Percentiles rank a stretch among this genome's conserved stretches.
Evolutionary conservation across 2,797 vertebrate genomes (phyloP).

Genomic region (Cottoperca gobio): DNA sequence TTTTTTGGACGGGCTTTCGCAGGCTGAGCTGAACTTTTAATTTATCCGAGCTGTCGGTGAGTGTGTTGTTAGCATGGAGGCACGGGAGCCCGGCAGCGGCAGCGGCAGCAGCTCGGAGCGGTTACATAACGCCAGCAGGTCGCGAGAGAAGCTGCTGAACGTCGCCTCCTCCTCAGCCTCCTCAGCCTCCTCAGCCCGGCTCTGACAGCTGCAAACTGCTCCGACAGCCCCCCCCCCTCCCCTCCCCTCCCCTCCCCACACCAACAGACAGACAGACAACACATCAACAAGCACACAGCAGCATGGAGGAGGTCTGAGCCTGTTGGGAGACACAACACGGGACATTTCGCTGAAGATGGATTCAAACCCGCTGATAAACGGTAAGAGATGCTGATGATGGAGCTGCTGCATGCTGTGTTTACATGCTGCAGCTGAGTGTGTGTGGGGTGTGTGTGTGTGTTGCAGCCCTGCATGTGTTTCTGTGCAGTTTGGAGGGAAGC

Average conservation of each 20-base stretch:
- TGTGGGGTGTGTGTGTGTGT: neutral
- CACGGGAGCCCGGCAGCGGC: slow-evolving; percentile 59
- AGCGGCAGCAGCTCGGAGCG: slow-evolving; percentile 67
- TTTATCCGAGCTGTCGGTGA: neutral
- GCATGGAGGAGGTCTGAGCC: slow-evolving; percentile 58
- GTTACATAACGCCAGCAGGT: slow-evolving; percentile 80
- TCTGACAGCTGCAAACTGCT: slow-evolving; percentile 58
- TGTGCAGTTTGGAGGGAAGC: slow-evolving; percentile 23
- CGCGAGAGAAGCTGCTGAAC: slow-evolving; percentile 56
- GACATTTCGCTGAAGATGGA: slow-evolving; percentile 76
- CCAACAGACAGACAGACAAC: neutral
- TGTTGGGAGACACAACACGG: slow-evolving; percentile 6
- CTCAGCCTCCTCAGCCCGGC: slow-evolving; percentile 32
- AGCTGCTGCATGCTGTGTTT: neutral
- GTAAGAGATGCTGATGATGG: slow-evolving; percentile 67
- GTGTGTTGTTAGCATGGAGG: slow-evolving; percentile 74
- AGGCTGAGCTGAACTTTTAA: neutral
- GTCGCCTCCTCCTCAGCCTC: slow-evolving; percentile 39
- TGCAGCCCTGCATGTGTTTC: slow-evolving; percentile 2
- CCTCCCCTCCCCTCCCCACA: too few species aligned
- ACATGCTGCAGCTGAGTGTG: neutral
- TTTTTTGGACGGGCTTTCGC: neutral
- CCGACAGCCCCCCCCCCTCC: neutral
- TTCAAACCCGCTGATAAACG: slow-evolving; percentile 83
- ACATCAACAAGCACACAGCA: neutral